These are phyloP conservation scores for Mylabris phalerata DNA, from an alignment of 1,140 invertebrate genomes.

Conservation along the genomic window DNA sequence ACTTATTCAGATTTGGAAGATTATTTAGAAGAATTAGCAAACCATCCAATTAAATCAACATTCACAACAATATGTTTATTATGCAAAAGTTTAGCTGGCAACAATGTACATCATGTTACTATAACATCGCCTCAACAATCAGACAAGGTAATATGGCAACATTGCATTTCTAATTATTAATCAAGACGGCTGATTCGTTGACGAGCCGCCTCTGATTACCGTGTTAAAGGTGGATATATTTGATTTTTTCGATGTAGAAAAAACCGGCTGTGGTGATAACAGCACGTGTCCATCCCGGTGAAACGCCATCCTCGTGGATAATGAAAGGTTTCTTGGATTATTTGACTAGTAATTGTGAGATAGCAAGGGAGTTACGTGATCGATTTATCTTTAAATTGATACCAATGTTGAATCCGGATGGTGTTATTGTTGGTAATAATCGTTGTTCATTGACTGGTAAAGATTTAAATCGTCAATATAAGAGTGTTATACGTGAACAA, in stretches of 20 bases:
- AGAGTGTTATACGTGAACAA: slow-evolving; percentile 79
- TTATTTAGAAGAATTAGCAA: slow-evolving; percentile 60
- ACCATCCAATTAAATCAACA: slow-evolving; percentile 71
- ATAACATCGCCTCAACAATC: slow-evolving; percentile 59
- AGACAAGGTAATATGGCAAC: too few relatives aligned
- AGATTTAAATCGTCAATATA: slow-evolving; percentile 82
- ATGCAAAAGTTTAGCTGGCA: slow-evolving; percentile 81
- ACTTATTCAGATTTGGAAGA: slow-evolving; percentile 84
- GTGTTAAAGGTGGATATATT: too few relatives aligned
- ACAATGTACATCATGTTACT: slow-evolving; percentile 87
- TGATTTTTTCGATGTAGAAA: slow-evolving; percentile 46
- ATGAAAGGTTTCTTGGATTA: slow-evolving; percentile 95
- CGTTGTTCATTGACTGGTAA: slow-evolving; percentile 81
- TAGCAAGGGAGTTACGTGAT: slow-evolving; percentile 76
- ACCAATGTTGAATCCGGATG: slow-evolving; percentile 94
- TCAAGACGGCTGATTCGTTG: too few relatives aligned
- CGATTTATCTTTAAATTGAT: slow-evolving; percentile 94
- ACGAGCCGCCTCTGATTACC: too few relatives aligned
- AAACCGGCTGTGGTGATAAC: slow-evolving; percentile 82
- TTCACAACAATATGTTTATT: slow-evolving; percentile 72
- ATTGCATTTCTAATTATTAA: too few relatives aligned
- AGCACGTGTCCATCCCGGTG: slow-evolving; percentile 90
- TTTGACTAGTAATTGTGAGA: slow-evolving; percentile 71
- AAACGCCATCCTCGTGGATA: slow-evolving; percentile 92
- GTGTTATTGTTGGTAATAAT: slow-evolving; percentile 90